Evolutionary conservation across 2,797 vertebrate genomes (phyloP), one percentile per base, ranked within the genome.

Genomic region (Graptemys geographica): DNA sequence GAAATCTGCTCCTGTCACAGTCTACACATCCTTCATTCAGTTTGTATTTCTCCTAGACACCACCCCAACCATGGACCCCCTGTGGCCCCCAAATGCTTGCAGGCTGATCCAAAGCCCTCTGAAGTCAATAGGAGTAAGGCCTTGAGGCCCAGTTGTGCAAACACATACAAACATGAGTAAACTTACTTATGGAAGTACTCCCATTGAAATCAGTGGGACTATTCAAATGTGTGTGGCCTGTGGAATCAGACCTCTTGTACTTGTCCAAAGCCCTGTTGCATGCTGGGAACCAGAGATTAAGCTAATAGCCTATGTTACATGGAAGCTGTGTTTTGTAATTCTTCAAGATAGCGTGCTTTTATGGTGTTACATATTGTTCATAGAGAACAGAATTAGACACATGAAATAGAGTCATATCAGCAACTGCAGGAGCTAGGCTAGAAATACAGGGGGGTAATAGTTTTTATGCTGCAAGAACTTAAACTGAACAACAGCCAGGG

Each of bases 1-100:
- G 90, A 86, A 97, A 93, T 80, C 82, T 59, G n/a, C 13, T 94
- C 81, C 92, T 93, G 84, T 85, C 92, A 87, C 83, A 88, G 59
- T 86, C 93, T 87, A 86, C 49, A 85, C 41, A 76, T 84, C 82
- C 47, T 93, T 83, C 86, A 56, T 69, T 90, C 78, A 65, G 31
- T 83, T 92, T 90, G 62, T 84, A 80, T 82, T 83, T 91, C 57
- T 90, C 72, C 72, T 72, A 47, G 44, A 2, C 81, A 84, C 8
- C 69, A 7, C 65, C 47, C 74, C 82, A 81, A 79, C 37, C 13
- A 81, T 55, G 83, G 41, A 57, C 33, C 86, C 91, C 76, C 44
- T 49, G 44, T 44, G 18, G 74, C 15, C 44, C 15, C 15, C 6
- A 56, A 83, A 52, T 88, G 72, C 83, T 94, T 15, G 69, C 87